A percentile compares a stretch with the other conserved stretches of the same genome.
Evolutionary conservation across 2,113 vertebrate species (phyloP).

Genomic region (Psephotus haematonotus): DNA sequence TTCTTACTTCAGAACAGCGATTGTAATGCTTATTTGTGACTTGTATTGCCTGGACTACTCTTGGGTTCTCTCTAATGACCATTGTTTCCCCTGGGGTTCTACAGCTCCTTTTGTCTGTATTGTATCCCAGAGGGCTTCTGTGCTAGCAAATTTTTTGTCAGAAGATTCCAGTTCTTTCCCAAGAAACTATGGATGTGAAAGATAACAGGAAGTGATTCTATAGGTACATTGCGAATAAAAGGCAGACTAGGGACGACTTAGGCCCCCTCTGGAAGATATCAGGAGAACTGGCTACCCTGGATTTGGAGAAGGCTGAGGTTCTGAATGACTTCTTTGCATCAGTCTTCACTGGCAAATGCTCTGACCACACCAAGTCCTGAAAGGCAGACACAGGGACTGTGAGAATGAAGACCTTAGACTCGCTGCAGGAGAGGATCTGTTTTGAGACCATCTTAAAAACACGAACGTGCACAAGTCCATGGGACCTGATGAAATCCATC

Average conservation of each 20-base stretch:
- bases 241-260: not conserved
- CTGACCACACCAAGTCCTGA: not conserved
- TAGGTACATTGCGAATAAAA: not conserved
- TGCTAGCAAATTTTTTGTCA: not conserved
- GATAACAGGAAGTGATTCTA: not conserved
- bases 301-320: not conserved
- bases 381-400: not conserved
- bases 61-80: not conserved
- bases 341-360: not conserved
- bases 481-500: too few relatives aligned
- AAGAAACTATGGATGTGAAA: not conserved
- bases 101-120: not conserved
- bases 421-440: too few relatives aligned
- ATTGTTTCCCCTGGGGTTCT: not conserved
- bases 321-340: not conserved
- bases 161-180: not conserved
- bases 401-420: too few relatives aligned
- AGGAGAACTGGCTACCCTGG: not conserved
- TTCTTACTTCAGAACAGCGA: not conserved
- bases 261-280: not conserved
- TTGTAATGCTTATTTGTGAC: not conserved
- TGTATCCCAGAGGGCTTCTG: not conserved
- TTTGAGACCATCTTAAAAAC: too few relatives aligned
- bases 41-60: not conserved
- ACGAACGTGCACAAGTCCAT: too few relatives aligned